phyloP scores from a whole-genome alignment of 2,113 vertebrate genomes.

The Grantiella picta region DNA sequence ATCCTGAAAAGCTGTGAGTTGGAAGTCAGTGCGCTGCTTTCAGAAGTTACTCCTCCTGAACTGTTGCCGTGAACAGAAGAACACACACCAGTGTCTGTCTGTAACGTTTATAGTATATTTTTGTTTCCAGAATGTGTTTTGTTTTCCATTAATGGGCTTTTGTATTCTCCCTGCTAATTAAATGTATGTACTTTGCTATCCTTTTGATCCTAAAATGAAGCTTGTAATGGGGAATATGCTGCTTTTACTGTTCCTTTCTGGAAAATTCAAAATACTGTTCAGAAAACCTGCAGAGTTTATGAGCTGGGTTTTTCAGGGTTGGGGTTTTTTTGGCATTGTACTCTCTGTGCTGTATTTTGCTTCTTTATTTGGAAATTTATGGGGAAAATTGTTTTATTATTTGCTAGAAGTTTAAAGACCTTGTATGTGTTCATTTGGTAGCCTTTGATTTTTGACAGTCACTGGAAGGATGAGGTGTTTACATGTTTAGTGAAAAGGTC shows the following conservation, averaged over 20 bases:
- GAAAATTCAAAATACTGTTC: neutral
- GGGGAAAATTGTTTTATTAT: neutral
- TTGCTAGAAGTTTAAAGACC: neutral
- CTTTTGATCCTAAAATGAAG: conserved; percentile 15
- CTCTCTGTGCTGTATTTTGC: neutral
- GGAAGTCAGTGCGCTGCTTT: neutral
- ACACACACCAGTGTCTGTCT: neutral
- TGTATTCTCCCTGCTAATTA: neutral
- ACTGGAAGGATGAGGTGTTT: neutral
- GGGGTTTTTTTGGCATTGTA: neutral
- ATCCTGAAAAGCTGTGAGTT: neutral
- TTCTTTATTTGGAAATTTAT: neutral
- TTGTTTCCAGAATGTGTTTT: neutral
- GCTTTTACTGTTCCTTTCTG: neutral
- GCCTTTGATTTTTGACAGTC: neutral
- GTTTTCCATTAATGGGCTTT: neutral
- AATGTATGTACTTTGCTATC: neutral
- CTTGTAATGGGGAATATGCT: neutral
- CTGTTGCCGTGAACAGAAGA: neutral
- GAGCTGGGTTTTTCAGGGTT: neutral
- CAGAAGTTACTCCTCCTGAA: neutral
- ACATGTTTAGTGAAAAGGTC: neutral
- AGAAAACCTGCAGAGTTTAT: neutral
- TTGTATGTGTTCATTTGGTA: neutral
- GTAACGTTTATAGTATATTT: neutral